A percentile compares a stretch with the other conserved stretches of the same genome.
Conservation (phyloP, 2,113 vertebrate species). For the Oplegnathus fasciatus region DNA sequence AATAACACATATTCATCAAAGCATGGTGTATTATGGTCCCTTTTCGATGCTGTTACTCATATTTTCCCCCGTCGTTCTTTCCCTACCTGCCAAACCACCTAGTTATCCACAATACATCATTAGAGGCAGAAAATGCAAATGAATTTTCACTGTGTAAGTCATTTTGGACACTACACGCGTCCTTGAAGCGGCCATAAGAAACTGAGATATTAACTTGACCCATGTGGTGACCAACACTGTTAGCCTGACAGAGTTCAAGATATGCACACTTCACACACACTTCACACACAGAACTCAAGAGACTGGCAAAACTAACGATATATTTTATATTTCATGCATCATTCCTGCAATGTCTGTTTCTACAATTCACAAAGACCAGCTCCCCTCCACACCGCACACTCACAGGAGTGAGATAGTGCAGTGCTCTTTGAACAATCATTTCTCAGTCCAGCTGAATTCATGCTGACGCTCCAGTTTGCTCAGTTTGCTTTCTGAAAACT, state of each 20-base stretch:
- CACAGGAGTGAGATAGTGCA: conserved; percentile 66
- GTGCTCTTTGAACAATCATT: conserved; percentile 74
- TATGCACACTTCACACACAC: neutral
- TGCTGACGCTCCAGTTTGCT: conserved; percentile 80
- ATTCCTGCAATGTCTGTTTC: conserved; percentile 34
- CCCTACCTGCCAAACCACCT: conserved; percentile 26
- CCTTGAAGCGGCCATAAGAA: conserved; percentile 21
- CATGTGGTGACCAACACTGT: neutral
- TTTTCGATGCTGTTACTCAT: neutral
- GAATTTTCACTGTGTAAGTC: conserved; percentile 16
- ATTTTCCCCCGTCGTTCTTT: conserved; percentile 25
- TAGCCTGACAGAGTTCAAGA: conserved; percentile 1
- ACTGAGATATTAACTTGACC: conserved; percentile 26
- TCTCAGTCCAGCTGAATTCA: conserved; percentile 77
- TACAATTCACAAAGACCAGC: conserved; percentile 36
- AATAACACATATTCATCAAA: conserved; percentile 56
- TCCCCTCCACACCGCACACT: conserved; percentile 1
- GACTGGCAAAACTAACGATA: conserved; percentile 1
- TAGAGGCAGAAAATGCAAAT: conserved; percentile 57
- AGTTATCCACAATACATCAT: conserved; percentile 59
- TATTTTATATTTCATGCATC: conserved; percentile 51
- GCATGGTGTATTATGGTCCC: neutral
- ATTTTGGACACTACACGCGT: conserved; percentile 15
- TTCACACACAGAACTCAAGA: neutral
- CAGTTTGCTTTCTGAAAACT: conserved; percentile 76